Evolutionary conservation across 64 coral and sea anemone species (phyloP).

Genomic region (Astreopora myriophthalma): DNA sequence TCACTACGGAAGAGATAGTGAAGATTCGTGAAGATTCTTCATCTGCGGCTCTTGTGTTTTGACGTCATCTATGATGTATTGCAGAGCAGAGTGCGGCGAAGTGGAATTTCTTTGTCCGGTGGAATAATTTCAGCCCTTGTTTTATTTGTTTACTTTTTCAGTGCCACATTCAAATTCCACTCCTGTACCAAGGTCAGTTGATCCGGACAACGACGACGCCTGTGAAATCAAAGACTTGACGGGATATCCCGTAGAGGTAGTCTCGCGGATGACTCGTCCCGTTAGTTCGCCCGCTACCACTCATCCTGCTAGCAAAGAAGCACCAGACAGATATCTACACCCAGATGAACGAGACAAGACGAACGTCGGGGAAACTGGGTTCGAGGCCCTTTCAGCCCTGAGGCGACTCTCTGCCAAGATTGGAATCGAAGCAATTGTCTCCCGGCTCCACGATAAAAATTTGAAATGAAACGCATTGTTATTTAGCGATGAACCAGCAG

Average conservation of each 20-base stretch:
- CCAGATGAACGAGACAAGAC: not conserved
- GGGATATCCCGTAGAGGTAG: not conserved
- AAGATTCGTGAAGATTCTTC: too few species aligned
- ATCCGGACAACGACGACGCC: not conserved
- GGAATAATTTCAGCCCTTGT: not conserved
- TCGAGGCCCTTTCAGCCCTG: conserved; percentile 53
- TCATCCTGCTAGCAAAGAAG: not conserved
- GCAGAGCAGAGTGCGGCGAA: too few species aligned
- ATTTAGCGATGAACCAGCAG: too few species aligned
- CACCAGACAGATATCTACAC: not conserved
- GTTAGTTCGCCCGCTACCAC: not conserved
- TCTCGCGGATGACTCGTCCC: not conserved
- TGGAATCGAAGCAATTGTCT: conserved; percentile 15
- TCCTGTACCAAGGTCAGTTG: not conserved
- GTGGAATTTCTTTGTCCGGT: too few species aligned
- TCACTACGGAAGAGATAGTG: too few species aligned
- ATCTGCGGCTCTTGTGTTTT: too few species aligned
- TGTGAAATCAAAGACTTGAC: not conserved
- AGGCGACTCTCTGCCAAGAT: conserved; percentile 47
- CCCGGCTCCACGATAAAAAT: too few species aligned
- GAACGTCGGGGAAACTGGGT: conserved; percentile 18
- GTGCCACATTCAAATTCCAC: not conserved
- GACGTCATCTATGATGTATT: too few species aligned
- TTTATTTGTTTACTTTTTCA: not conserved
- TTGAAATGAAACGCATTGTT: too few species aligned